Percentiles rank a stretch among this genome's conserved stretches.
Evolutionary conservation across 2,888 invertebrate species (phyloP).

Genomic region (Andrena haemorrhoa): DNA sequence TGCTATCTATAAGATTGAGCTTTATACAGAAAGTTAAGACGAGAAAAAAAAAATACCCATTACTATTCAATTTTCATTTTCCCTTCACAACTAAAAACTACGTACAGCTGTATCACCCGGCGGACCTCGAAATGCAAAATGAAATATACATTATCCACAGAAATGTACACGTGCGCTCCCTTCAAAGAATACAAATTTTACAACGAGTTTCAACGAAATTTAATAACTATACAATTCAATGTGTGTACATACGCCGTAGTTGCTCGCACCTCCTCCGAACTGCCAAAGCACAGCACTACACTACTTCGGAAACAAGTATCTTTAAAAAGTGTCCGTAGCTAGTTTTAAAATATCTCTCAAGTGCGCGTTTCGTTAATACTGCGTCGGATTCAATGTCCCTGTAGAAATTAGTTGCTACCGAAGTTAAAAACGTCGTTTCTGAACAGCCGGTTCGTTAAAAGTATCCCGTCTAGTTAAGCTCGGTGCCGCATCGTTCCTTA

Average conservation of each 20-base stretch:
- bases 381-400: conserved; percentile 29
- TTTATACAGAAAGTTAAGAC: conserved; percentile 43
- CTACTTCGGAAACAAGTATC: conserved; percentile 30
- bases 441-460: conserved; percentile 32
- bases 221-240: conserved; percentile 24
- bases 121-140: conserved; percentile 38
- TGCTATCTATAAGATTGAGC: conserved; percentile 29
- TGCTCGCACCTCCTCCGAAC: conserved; percentile 14
- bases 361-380: conserved; percentile 48
- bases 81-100: conserved; percentile 24
- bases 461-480: conserved; percentile 4
- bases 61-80: conserved; percentile 1
- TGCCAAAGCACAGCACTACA: conserved; percentile 14
- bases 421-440: conserved; percentile 16
- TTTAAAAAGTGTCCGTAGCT: conserved; percentile 28
- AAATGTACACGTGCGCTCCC: conserved; percentile 32
- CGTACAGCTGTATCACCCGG: conserved; percentile 7
- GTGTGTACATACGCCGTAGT: conserved; percentile 11
- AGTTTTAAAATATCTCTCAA: conserved; percentile 49
- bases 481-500: conserved; percentile 16
- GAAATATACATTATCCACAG: conserved; percentile 44
- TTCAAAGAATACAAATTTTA: conserved; percentile 34
- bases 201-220: conserved; percentile 24
- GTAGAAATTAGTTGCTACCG: conserved; percentile 13
- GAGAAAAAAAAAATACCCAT: conserved; percentile 33